phyloP scores from a whole-genome alignment of 2,113 vertebrate species.

The Etheostoma cragini region DNA sequence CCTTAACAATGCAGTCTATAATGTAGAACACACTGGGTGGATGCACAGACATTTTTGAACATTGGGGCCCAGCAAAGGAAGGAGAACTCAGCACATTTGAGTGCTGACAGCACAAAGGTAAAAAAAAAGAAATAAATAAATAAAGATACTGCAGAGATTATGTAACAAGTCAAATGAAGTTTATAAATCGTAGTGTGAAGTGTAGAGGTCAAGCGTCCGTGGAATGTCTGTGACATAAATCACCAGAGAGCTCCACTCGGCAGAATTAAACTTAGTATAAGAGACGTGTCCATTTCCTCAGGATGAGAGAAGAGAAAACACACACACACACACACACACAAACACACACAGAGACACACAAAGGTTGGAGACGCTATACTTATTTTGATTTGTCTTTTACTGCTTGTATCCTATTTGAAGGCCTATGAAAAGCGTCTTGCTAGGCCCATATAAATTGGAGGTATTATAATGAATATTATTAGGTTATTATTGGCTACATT shows the following conservation, averaged over 20 bases:
- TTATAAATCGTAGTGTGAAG: constrained; percentile 1
- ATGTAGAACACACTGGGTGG: no score
- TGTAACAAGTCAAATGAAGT: constrained; percentile 3
- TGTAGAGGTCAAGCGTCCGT: constrained; percentile 20
- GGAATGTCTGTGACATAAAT: constrained; percentile 46
- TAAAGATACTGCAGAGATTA: neutral
- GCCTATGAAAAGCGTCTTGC: no score
- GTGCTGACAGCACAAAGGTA: neutral
- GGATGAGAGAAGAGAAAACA: constrained; percentile 58
- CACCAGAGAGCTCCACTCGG: constrained; percentile 16
- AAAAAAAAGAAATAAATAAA: neutral
- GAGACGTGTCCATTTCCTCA: constrained; percentile 55
- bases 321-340: constrained; percentile 10
- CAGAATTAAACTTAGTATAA: constrained; percentile 41
- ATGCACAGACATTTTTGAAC: neutral
- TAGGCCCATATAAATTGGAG: no score
- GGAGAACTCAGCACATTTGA: neutral
- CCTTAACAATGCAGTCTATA: no score
- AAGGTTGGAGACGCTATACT: no score
- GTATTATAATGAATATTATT: no score
- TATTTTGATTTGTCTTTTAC: no score
- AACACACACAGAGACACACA: neutral
- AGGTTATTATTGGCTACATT: no score
- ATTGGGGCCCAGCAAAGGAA: neutral
- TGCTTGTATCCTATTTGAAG: no score